Conservation (phyloP, 2,797 vertebrate genomes). For the Heliangelus exortis region DNA sequence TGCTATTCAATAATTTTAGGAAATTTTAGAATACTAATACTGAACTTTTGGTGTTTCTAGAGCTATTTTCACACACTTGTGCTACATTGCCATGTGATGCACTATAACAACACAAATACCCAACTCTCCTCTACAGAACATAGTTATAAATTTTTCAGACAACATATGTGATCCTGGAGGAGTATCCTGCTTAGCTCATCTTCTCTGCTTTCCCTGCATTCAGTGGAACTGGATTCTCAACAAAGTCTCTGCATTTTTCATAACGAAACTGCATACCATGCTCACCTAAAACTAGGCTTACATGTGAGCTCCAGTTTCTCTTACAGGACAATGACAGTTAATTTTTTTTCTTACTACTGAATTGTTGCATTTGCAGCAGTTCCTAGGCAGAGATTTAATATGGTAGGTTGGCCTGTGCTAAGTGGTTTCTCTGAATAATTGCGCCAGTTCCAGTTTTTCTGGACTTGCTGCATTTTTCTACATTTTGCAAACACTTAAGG, state of each 20-base stretch:
- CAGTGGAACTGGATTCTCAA: neutral
- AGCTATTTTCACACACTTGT: neutral
- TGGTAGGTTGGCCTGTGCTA: neutral
- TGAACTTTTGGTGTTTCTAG: neutral
- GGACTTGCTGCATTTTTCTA: slow-evolving; percentile 79
- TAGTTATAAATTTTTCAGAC: neutral
- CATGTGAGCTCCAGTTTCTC: neutral
- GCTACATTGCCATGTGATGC: fast-evolving
- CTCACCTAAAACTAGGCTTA: neutral
- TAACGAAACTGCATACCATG: neutral
- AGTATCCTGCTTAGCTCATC: neutral
- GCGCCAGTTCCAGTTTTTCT: slow-evolving; percentile 79
- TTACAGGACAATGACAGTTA: neutral
- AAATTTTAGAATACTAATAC: neutral
- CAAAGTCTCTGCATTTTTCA: neutral
- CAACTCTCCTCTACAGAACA: neutral
- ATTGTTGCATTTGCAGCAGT: neutral
- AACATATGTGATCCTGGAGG: neutral
- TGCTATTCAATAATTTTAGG: neutral
- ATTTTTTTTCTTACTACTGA: neutral
- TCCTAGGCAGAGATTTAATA: neutral
- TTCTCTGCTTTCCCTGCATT: neutral
- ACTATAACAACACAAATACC: neutral
- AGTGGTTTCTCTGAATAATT: slow-evolving; percentile 48
- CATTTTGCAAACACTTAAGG: slow-evolving; percentile 65